A percentile compares a stretch with the other conserved stretches of the same genome.
These are phyloP conservation scores for Cyprinus carpio DNA, from an alignment of 2,113 vertebrate species.

Conservation along the genomic window DNA sequence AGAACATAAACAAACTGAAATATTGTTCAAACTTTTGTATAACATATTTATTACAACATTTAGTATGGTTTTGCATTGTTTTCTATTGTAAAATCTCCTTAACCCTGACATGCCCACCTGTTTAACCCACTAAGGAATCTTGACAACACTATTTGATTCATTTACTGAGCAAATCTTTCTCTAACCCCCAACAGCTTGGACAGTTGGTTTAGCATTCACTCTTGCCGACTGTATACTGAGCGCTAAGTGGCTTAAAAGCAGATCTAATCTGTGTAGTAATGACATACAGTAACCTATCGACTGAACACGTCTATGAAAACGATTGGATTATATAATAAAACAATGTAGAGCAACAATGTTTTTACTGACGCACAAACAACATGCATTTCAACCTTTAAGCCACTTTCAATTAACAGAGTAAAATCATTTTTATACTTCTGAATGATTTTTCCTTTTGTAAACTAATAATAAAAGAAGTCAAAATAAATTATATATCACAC, in stretches of 20 bases:
- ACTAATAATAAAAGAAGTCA: neutral
- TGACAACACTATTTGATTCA: neutral
- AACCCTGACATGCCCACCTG: neutral
- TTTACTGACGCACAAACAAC: neutral
- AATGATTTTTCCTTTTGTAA: neutral
- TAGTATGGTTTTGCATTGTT: neutral
- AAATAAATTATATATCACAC: neutral
- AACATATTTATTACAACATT: neutral
- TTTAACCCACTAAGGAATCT: neutral
- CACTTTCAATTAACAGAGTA: neutral
- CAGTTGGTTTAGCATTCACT: constrained; percentile 2
- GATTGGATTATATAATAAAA: constrained; percentile 33
- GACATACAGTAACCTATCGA: neutral
- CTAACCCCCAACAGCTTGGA: constrained; percentile 13
- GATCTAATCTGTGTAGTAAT: constrained; percentile 23
- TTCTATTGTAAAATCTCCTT: neutral
- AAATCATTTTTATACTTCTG: neutral
- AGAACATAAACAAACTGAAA: no score
- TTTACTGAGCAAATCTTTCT: neutral
- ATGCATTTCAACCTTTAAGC: neutral
- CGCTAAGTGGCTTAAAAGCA: constrained; percentile 49
- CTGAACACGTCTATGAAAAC: constrained; percentile 22
- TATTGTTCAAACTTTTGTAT: neutral
- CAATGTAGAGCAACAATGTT: neutral
- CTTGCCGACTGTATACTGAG: neutral